Percentiles rank a stretch among this genome's conserved stretches.
phyloP scores from a whole-genome alignment of 2,113 vertebrate species.

The Romanogobio albipinnatus region DNA sequence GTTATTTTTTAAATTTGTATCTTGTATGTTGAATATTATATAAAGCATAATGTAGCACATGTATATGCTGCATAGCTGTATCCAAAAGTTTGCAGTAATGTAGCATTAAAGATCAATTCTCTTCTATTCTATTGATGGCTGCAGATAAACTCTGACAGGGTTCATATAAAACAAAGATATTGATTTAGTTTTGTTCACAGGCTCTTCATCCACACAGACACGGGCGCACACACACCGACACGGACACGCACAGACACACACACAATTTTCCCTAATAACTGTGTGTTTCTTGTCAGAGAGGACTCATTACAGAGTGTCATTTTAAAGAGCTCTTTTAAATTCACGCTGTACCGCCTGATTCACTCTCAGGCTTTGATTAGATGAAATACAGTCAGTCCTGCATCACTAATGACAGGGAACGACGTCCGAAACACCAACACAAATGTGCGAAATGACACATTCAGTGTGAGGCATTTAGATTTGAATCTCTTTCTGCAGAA shows the following conservation, averaged over 20 bases:
- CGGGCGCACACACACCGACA: not conserved
- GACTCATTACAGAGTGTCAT: conserved; percentile 28
- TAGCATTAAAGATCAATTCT: not conserved
- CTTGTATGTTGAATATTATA: not conserved
- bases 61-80: not conserved
- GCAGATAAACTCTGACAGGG: not conserved
- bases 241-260: not conserved
- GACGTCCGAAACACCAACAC: not conserved
- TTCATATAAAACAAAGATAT: conserved; percentile 1
- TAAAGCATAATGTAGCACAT: not conserved
- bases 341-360: conserved; percentile 48
- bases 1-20: too few relatives aligned
- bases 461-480: not conserved
- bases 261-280: not conserved
- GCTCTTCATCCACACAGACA: not conserved
- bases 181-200: not conserved
- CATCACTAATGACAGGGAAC: not conserved
- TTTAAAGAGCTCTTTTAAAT: conserved; percentile 61
- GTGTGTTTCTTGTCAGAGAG: conserved; percentile 33
- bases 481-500: conserved; percentile 21
- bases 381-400: conserved; percentile 24
- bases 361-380: not conserved
- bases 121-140: not conserved
- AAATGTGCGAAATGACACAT: not conserved
- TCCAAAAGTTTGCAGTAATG: not conserved